A percentile compares a stretch with the other conserved stretches of the same genome.
Conservation (phyloP, 2,113 vertebrate genomes). For the Sminthopsis crassicaudata region DNA sequence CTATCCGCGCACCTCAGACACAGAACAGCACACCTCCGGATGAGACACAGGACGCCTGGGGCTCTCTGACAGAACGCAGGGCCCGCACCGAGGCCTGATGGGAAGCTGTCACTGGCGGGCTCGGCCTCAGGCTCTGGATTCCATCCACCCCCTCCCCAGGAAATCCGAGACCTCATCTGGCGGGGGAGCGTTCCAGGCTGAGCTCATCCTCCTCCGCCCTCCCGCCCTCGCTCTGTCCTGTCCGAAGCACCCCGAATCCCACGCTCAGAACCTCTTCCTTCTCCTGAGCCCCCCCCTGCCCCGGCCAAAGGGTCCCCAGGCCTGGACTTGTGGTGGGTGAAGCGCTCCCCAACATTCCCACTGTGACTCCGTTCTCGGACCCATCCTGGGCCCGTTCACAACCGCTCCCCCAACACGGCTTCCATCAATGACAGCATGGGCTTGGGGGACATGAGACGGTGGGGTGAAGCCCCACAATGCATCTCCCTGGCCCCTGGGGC, state of each 20-base stretch:
- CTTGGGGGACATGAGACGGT: background rate
- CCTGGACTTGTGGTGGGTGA: no score
- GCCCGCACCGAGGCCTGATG: background rate
- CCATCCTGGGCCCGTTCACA: accelerated
- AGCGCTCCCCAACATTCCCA: background rate
- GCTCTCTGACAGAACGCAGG: background rate
- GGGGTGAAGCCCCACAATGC: no score
- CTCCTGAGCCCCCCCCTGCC: background rate
- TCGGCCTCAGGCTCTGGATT: background rate
- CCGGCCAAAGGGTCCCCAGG: background rate
- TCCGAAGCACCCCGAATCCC: background rate
- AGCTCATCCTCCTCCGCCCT: background rate
- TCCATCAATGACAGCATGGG: background rate
- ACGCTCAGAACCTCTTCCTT: background rate
- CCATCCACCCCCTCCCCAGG: background rate
- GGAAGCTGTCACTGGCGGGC: background rate
- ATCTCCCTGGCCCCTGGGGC: no score
- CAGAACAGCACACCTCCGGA: background rate
- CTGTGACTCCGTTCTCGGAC: background rate
- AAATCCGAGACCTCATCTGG: background rate
- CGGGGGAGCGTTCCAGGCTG: background rate
- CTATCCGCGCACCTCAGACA: background rate
- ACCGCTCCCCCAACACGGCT: background rate
- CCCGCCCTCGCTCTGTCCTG: background rate
- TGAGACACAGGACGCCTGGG: background rate